Evolutionary conservation across 37 sponge, comb jelly and placozoan species (phyloP), one percentile per base, ranked within the genome.

Genomic region (Diacarnus erythraeanus): DNA sequence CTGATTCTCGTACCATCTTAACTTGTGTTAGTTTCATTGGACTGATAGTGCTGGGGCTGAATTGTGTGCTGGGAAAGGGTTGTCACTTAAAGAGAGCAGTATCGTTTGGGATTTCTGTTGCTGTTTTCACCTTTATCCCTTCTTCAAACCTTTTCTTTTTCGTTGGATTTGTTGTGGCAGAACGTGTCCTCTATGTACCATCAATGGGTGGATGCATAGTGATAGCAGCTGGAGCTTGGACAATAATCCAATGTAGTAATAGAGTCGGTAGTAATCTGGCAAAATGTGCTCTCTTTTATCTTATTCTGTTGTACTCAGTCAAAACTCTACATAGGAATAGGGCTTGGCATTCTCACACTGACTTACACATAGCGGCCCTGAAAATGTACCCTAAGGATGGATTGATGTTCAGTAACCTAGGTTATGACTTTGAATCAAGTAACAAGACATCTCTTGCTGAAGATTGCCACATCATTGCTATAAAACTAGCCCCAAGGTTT

Each of bases 161-260:
- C n/a, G 94, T 94, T 58, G 97, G 97, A 8, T 97, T 97, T 78
- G 95, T 94, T 5, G 95, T 97, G 27, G 97, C 97, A 12, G 97
- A 97, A 58, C 77, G 97, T 37, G 82, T 97, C 2, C 83, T 97
- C 0, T 97, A 91, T 42, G 38, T 97, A 0, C 97, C 97, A 41
- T 94, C 94, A 33, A 84, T 84, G 84, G 84, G 84, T 0, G 65
- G 44, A 23, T 84, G 77, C 43, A 57, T 84, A 39, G 71, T 84
- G 2, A 70, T 84, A 21, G 71, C 64, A 3, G 57, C 56, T 1
- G 84, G 84, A 59, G 36, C 71, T 18, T 77, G 29, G 41, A 59
- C 57, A 4, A 4, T 84, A 10, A 38, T 69, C 21, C 1, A 38
- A 26, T 22, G 0, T 38, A 60, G 43, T 41, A 21, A 36, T 33